Conservation (phyloP, 2,113 vertebrate species). For the Petaurus breviceps region DNA sequence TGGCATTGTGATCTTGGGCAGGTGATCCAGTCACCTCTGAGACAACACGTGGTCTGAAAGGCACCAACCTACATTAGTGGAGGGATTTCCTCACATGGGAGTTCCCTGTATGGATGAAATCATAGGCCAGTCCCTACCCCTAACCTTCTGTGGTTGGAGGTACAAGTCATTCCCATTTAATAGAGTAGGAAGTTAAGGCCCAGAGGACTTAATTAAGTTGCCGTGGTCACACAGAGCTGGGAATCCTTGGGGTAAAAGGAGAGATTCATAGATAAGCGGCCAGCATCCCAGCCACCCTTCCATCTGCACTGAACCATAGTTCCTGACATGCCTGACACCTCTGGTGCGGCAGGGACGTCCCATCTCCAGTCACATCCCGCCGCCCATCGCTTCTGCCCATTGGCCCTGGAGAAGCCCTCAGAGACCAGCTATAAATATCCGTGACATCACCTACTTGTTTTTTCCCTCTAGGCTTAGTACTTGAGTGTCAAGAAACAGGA, state of each 20-base stretch:
- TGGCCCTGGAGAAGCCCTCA: neutral
- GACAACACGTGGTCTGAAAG: neutral
- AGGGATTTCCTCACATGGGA: neutral
- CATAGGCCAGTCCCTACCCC: no score
- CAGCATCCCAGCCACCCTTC: neutral
- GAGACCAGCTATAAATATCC: neutral
- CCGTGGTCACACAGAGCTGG: no score
- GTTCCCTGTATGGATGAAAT: neutral
- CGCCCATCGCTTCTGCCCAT: neutral
- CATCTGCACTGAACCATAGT: neutral
- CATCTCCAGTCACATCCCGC: neutral
- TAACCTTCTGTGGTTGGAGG: neutral
- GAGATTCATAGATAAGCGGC: neutral
- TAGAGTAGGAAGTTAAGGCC: neutral
- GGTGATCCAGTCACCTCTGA: neutral
- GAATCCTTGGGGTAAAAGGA: neutral
- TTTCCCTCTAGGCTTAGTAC: slow-evolving; percentile 38
- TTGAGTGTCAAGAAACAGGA: slow-evolving; percentile 46
- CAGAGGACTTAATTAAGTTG: no score
- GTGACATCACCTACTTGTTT: slow-evolving; percentile 32
- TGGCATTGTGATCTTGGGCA: neutral
- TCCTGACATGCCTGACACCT: neutral
- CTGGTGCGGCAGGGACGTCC: no score
- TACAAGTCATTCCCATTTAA: neutral
- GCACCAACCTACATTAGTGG: neutral